Conservation (phyloP, 92 coral and sea anemone genomes). For the Heteractis magnifica region DNA sequence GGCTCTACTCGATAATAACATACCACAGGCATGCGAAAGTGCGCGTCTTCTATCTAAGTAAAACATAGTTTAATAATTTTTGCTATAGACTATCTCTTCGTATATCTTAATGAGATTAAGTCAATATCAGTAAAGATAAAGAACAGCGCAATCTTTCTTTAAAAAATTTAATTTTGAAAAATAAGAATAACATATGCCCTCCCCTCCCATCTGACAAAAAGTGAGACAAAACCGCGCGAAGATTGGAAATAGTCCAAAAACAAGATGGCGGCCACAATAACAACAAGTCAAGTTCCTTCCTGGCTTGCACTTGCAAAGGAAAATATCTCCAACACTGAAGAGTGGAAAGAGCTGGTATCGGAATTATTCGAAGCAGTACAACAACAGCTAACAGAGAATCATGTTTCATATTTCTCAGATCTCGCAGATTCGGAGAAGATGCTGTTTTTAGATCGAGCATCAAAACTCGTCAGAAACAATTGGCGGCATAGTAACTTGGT, state of each 20-base stretch:
- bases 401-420: slow-evolving; percentile 74
- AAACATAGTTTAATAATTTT: not conserved
- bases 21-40: slow-evolving; percentile 10
- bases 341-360: slow-evolving; percentile 73
- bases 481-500: slow-evolving; percentile 52
- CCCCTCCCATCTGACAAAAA: slow-evolving; percentile 9
- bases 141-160: not conserved
- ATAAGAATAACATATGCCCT: not conserved
- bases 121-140: not conserved
- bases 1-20: slow-evolving; percentile 1
- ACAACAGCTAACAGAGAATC: slow-evolving; percentile 82
- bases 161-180: too few species aligned
- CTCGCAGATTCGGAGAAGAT: slow-evolving; percentile 79
- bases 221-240: too few species aligned
- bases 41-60: not conserved
- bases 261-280: slow-evolving; percentile 68
- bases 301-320: slow-evolving; percentile 76
- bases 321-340: slow-evolving; percentile 60
- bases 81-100: not conserved
- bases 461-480: slow-evolving; percentile 64
- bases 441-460: slow-evolving; percentile 82
- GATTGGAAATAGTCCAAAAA: not conserved
- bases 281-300: slow-evolving; percentile 23
- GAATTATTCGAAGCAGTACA: slow-evolving; percentile 77
- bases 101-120: too few species aligned